Evolutionary conservation across 1,140 invertebrate species (phyloP), one percentile per base, ranked within the genome.

Genomic region (Trinorchestia longiramus): DNA sequence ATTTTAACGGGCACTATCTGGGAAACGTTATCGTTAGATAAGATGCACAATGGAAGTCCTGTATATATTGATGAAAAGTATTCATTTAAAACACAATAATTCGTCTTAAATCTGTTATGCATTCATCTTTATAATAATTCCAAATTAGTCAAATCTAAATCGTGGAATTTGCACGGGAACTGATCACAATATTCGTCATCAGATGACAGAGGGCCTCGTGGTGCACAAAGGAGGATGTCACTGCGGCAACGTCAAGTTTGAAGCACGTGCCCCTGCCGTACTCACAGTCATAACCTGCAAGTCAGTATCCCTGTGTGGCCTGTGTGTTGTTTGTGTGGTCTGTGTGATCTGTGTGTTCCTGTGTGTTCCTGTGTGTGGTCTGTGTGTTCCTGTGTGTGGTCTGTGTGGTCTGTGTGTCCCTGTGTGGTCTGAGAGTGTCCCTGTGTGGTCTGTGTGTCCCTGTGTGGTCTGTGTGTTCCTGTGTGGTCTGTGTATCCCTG

Each of bases 221-320:
- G 0, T 43, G 11, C 97, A 98, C 96, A 96, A 47, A 23, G 98
- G 98, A 43, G 97, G 97, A 0, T 98, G 98, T 96, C 98, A 98
- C 96, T 98, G 98, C 97, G 97, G 97, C 11, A 97, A 97, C 41
- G 97, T 98, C 0, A 97, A 97, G 96, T 98, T 97, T 97, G 97
- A 97, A 97, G 97, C 97, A 11, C 95, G 96, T 53, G 97, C 97
- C 17, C 97, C 97, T 6, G 95, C 96, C 40, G 95, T 97, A 77
- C 95, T 98, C 8, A 97, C 97, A 96, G 97, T 97, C 17, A 97
- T 97, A 87, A 97, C 97, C 42, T 98, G 98, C 97, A 98, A 98
- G 97, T 98, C 97, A 97, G 97, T 96, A 40, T 40, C 87, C 87
- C 8, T 53, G 47, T 53, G 47, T 19, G 6, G 8, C 19, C 8